These are phyloP conservation scores for Caligus rogercresseyi DNA, from an alignment of 1,140 invertebrate genomes.

Conservation along the genomic window DNA sequence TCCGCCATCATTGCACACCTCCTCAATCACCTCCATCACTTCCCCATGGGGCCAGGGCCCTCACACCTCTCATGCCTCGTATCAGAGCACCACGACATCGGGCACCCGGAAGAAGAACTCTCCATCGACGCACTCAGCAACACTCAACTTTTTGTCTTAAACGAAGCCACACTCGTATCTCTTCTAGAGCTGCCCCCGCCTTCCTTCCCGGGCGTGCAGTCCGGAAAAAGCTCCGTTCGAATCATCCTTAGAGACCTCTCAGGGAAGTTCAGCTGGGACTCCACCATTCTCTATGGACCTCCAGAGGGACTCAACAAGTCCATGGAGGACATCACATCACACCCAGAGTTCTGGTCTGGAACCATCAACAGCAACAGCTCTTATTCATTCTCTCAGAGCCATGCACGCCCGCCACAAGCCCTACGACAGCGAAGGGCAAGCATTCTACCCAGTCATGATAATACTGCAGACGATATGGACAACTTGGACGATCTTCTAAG, in stretches of 20 bases:
- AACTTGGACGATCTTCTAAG: slow-evolving; percentile 76
- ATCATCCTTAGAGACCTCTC: slow-evolving; percentile 76
- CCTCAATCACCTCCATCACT: slow-evolving; percentile 68
- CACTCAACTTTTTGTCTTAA: slow-evolving; percentile 61
- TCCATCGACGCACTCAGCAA: slow-evolving; percentile 61
- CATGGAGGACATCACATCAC: background rate
- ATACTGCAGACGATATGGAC: slow-evolving; percentile 69
- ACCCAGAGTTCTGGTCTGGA: background rate
- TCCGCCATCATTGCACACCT: slow-evolving; percentile 56
- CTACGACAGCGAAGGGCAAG: slow-evolving; percentile 48
- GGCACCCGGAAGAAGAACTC: slow-evolving; percentile 48
- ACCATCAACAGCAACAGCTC: background rate
- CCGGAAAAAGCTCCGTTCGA: slow-evolving; percentile 47
- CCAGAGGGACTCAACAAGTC: slow-evolving; percentile 25
- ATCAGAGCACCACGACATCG: slow-evolving; percentile 79
- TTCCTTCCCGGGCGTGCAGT: slow-evolving; percentile 25
- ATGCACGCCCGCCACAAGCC: slow-evolving; percentile 39
- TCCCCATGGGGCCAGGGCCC: slow-evolving; percentile 66
- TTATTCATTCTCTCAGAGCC: background rate
- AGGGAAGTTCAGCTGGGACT: slow-evolving; percentile 93
- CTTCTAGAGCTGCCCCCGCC: slow-evolving; percentile 63
- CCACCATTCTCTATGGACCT: slow-evolving; percentile 55
- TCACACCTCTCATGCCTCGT: slow-evolving; percentile 62
- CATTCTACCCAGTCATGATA: slow-evolving; percentile 56
- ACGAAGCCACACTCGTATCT: slow-evolving; percentile 57